phyloP scores from a whole-genome alignment of 1,140 invertebrate species.

The Odontomachus brunneus region DNA sequence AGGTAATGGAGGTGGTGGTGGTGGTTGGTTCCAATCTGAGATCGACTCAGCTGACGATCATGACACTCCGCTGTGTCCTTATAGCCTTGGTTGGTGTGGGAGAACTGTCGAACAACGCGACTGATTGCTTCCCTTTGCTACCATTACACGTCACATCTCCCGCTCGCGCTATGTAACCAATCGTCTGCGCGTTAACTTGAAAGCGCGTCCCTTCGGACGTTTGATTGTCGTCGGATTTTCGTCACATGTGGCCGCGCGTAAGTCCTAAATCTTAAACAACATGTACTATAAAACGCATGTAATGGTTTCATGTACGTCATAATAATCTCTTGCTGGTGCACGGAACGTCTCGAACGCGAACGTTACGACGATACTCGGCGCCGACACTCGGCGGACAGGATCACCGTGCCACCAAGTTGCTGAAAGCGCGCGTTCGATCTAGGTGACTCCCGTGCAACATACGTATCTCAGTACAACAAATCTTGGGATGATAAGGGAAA shows the following conservation, averaged over 20 bases:
- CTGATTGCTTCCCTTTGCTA: background rate
- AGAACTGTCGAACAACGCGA: background rate
- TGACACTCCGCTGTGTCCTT: background rate
- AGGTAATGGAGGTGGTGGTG: slow-evolving; percentile 26
- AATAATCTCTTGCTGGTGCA: background rate
- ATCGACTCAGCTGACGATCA: slow-evolving; percentile 5
- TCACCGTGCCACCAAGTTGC: too few relatives aligned
- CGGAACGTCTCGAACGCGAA: slow-evolving; percentile 11
- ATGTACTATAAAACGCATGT: too few relatives aligned
- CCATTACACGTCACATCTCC: too few relatives aligned
- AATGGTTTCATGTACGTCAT: too few relatives aligned
- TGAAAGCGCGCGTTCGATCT: background rate
- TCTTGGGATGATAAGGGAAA: background rate
- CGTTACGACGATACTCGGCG: too few relatives aligned
- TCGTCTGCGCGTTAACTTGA: too few relatives aligned
- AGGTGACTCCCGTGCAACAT: background rate
- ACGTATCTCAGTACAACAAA: background rate
- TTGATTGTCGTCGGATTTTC: background rate
- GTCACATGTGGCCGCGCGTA: background rate
- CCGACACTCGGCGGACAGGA: too few relatives aligned
- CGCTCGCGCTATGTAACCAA: too few relatives aligned
- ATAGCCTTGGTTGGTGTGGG: too few relatives aligned
- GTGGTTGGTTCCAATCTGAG: slow-evolving; percentile 22
- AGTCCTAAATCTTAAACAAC: too few relatives aligned
- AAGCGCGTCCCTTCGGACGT: too few relatives aligned